These are phyloP conservation scores for Thera obeliscata DNA, from an alignment of 2,888 invertebrate genomes.

Conservation along the genomic window DNA sequence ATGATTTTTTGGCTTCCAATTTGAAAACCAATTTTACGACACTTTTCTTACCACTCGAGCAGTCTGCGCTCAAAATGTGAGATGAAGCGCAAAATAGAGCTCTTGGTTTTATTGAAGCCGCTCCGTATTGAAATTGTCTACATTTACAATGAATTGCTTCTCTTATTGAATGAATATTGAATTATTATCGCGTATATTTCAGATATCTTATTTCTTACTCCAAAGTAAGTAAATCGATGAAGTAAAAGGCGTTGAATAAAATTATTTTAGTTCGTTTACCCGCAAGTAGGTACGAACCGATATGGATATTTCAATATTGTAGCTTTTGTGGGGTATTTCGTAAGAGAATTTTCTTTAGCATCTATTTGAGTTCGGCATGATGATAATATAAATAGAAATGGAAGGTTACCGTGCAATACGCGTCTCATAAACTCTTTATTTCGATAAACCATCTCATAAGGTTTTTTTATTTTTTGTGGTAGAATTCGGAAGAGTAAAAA, in stretches of 20 bases:
- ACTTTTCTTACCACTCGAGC: constrained; percentile 2
- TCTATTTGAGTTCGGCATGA: constrained; percentile 9
- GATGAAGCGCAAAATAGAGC: constrained; percentile 26
- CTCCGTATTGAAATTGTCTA: constrained; percentile 26
- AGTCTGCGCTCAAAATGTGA: constrained; percentile 15
- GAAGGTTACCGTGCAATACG: constrained; percentile 11
- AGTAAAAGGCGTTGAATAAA: constrained; percentile 18
- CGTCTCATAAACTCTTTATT: constrained; percentile 17
- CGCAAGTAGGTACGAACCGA: constrained; percentile 11
- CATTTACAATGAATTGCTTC: constrained; percentile 30
- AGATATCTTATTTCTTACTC: constrained; percentile 21
- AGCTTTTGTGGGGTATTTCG: constrained; percentile 9
- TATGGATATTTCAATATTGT: constrained; percentile 16
- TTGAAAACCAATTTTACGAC: constrained; percentile 7
- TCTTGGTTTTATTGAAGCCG: constrained; percentile 13
- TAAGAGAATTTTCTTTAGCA: constrained; percentile 10
- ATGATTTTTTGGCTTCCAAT: no score
- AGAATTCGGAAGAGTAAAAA: constrained; percentile 6
- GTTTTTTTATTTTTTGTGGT: neutral
- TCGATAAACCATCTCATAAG: constrained; percentile 11
- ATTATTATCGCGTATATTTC: constrained; percentile 27
- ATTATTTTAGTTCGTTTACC: constrained; percentile 21
- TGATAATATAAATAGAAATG: constrained; percentile 18
- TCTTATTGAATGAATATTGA: constrained; percentile 33
- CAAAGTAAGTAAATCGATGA: constrained; percentile 23